These are phyloP conservation scores for Drosophila auraria DNA, from an alignment of 1,140 invertebrate species.

Conservation along the genomic window DNA sequence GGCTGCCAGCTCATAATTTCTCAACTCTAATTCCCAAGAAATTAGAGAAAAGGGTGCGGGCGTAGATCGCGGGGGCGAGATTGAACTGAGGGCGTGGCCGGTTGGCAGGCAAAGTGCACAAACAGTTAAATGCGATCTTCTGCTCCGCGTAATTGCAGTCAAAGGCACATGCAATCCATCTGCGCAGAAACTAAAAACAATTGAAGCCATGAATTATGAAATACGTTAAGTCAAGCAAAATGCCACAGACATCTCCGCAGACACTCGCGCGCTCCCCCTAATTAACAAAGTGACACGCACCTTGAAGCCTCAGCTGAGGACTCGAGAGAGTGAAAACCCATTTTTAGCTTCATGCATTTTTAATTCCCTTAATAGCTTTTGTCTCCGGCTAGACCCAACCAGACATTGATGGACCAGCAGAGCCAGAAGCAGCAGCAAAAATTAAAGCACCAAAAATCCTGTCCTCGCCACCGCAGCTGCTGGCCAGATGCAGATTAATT, in stretches of 20 bases:
- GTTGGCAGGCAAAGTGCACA: slow-evolving; percentile 55
- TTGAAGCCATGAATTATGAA: slow-evolving; percentile 78
- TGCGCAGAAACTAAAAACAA: slow-evolving; percentile 61
- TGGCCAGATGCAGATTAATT: slow-evolving; percentile 70
- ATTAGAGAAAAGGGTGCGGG: slow-evolving; percentile 72
- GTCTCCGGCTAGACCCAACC: slow-evolving; percentile 50
- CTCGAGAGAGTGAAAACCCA: slow-evolving; percentile 43
- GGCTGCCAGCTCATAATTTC: slow-evolving; percentile 59
- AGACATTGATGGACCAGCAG: slow-evolving; percentile 80
- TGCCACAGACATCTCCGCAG: slow-evolving; percentile 43
- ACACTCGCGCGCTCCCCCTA: slow-evolving; percentile 37
- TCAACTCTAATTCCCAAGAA: slow-evolving; percentile 80
- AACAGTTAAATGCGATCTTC: slow-evolving; percentile 68
- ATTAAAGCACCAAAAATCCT: slow-evolving; percentile 69
- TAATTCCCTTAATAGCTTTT: slow-evolving; percentile 83
- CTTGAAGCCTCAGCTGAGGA: slow-evolving; percentile 23
- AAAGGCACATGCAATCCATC: slow-evolving; percentile 69
- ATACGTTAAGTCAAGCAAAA: slow-evolving; percentile 63
- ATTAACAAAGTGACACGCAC: slow-evolving; percentile 72
- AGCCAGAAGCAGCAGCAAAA: slow-evolving; percentile 41
- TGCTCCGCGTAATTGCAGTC: slow-evolving; percentile 43
- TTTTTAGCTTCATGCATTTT: slow-evolving; percentile 82
- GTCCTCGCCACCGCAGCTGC: slow-evolving; percentile 41
- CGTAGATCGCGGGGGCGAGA: slow-evolving; percentile 48
- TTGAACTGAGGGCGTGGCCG: slow-evolving; percentile 56